Percentiles rank a stretch among this genome's conserved stretches.
phyloP scores from a whole-genome alignment of 30 jellyfish, hydroid and myxozoan genomes.

The Aurelia aurita complex sp. Pacific region DNA sequence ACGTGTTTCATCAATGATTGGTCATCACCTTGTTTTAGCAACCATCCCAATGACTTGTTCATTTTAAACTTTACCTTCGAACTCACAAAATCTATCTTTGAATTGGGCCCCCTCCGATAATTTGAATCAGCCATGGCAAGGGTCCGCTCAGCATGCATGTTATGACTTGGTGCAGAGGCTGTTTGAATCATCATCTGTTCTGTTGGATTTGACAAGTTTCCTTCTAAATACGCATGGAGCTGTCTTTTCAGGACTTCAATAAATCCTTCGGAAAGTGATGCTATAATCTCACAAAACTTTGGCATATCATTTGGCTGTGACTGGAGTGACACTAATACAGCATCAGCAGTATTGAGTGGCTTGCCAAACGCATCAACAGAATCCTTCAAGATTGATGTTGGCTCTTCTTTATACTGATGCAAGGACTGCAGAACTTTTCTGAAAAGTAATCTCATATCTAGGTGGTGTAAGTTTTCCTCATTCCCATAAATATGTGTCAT shows the following conservation, averaged over 20 bases:
- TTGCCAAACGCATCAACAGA: conserved; percentile 2
- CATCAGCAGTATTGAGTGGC: not conserved
- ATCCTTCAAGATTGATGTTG: not conserved
- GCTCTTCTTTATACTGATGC: not conserved
- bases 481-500: not conserved
- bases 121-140: conserved; percentile 3
- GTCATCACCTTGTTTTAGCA: too few relatives aligned
- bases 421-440: not conserved
- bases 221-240: not conserved
- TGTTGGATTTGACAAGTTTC: conserved; percentile 5
- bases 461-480: conserved; percentile 4
- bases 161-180: not conserved
- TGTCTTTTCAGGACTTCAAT: conserved; percentile 16
- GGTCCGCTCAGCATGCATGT: conserved; percentile 8
- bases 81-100: conserved; percentile 15
- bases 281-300: not conserved
- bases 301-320: conserved; percentile 1
- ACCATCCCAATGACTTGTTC: conserved; percentile 1
- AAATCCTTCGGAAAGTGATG: not conserved
- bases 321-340: not conserved
- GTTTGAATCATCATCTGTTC: conserved; percentile 4
- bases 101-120: not conserved
- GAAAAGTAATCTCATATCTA: not conserved
- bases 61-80: conserved; percentile 1
- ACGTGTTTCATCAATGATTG: too few relatives aligned